Evolutionary conservation across 2,113 vertebrate genomes (phyloP).

Genomic region (Micronycteris hirsuta): DNA sequence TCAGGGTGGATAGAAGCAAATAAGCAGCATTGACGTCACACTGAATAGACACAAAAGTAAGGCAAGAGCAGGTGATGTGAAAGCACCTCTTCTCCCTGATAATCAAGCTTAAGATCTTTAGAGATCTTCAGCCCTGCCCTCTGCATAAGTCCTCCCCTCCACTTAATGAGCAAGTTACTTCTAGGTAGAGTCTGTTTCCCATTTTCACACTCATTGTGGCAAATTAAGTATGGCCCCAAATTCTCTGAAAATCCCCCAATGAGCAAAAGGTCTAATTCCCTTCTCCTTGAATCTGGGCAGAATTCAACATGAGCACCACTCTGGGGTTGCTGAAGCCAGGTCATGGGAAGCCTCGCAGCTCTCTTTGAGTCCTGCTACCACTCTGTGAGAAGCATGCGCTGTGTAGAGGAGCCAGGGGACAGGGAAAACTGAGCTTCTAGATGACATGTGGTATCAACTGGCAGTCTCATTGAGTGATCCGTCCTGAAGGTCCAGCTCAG

Average conservation of each 20-base stretch:
- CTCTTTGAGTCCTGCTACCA: neutral
- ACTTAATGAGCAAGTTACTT: neutral
- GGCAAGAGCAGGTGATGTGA: neutral
- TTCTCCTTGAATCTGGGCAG: neutral
- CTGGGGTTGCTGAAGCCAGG: neutral
- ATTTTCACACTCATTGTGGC: neutral
- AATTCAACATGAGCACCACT: neutral
- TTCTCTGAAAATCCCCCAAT: neutral
- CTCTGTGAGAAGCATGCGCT: neutral
- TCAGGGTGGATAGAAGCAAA: neutral
- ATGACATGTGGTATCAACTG: neutral
- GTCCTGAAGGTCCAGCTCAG: neutral
- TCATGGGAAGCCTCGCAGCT: neutral
- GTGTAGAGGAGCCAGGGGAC: neutral
- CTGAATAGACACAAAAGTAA: neutral
- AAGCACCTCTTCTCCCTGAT: neutral
- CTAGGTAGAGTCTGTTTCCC: neutral
- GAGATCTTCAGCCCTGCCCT: neutral
- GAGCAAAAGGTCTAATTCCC: neutral
- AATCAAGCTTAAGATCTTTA: neutral
- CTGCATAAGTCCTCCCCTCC: neutral
- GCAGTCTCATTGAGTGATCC: neutral
- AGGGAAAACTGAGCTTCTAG: neutral
- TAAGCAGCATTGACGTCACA: neutral
- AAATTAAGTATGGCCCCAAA: neutral